These are phyloP conservation scores for Lycodopsis pacificus DNA, from an alignment of 2,797 vertebrate species.

Conservation along the genomic window DNA sequence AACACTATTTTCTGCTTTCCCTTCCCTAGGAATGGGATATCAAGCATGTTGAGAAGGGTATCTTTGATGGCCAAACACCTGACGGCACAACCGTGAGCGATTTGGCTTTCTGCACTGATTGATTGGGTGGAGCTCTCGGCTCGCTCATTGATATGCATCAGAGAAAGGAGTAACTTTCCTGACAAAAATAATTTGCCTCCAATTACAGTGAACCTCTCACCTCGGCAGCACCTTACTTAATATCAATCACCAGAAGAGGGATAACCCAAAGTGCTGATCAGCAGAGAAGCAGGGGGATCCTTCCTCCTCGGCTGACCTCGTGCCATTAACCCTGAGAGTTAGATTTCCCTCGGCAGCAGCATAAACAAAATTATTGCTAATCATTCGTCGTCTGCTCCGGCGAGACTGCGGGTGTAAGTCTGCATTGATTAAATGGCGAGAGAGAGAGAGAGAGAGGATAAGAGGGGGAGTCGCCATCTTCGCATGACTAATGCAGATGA, in stretches of 20 bases:
- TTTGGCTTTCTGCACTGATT: slow-evolving; percentile 46
- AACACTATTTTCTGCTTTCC: slow-evolving; percentile 7
- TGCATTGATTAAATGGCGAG: slow-evolving; percentile 70
- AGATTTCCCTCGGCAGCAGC: slow-evolving; percentile 66
- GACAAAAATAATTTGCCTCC: slow-evolving; percentile 59
- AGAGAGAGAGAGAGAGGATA: slow-evolving; percentile 21
- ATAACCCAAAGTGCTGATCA: slow-evolving; percentile 65
- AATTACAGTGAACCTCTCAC: slow-evolving; percentile 59
- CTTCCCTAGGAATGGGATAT: slow-evolving; percentile 5
- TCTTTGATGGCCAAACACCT: slow-evolving; percentile 42
- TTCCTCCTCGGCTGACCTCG: slow-evolving; percentile 47
- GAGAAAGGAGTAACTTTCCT: slow-evolving; percentile 43
- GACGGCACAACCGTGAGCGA: slow-evolving; percentile 45
- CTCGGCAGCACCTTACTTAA: slow-evolving; percentile 46
- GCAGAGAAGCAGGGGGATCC: slow-evolving; percentile 61
- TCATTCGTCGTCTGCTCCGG: slow-evolving; percentile 65
- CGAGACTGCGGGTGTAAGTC: slow-evolving; percentile 57
- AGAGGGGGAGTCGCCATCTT: slow-evolving; percentile 26
- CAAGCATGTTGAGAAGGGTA: background rate
- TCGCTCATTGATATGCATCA: slow-evolving; percentile 51
- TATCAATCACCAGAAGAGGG: slow-evolving; percentile 60
- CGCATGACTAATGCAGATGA: slow-evolving; percentile 46
- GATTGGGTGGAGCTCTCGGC: slow-evolving; percentile 39
- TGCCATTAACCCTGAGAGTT: slow-evolving; percentile 71
- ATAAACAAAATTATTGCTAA: slow-evolving; percentile 75